Percentiles rank a stretch among this genome's conserved stretches.
phyloP scores from a whole-genome alignment of 2,113 vertebrate species.

The Alaudala cheleensis region DNA sequence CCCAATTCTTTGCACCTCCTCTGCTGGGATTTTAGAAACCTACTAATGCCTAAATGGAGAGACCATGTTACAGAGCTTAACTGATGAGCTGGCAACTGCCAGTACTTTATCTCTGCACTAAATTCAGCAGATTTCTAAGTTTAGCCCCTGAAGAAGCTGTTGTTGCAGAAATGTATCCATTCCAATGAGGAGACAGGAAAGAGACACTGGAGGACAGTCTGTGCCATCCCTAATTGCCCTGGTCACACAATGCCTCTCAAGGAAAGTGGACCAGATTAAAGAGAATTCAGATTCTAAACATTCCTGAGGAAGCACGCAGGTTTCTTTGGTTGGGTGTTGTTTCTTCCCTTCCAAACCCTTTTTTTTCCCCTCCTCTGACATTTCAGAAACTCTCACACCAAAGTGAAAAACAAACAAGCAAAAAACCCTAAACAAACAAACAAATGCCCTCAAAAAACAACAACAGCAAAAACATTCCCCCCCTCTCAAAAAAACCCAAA shows the following conservation, averaged over 20 bases:
- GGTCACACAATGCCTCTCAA: neutral
- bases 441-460: no score
- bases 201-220: neutral
- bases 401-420: neutral
- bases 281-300: neutral
- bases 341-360: neutral
- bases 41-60: neutral
- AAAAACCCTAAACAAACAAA: accelerated
- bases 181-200: neutral
- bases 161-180: neutral
- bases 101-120: neutral
- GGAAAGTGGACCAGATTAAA: neutral
- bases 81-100: neutral
- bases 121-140: neutral
- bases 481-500: no score
- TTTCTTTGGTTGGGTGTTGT: neutral
- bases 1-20: neutral
- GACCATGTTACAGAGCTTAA: neutral
- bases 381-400: neutral
- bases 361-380: neutral
- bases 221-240: neutral
- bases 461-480: no score
- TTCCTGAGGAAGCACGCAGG: neutral
- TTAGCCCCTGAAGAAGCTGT: neutral
- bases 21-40: neutral